Evolutionary conservation across 1,140 invertebrate genomes (phyloP).

Genomic region (Drosophila nigrodunni): DNA sequence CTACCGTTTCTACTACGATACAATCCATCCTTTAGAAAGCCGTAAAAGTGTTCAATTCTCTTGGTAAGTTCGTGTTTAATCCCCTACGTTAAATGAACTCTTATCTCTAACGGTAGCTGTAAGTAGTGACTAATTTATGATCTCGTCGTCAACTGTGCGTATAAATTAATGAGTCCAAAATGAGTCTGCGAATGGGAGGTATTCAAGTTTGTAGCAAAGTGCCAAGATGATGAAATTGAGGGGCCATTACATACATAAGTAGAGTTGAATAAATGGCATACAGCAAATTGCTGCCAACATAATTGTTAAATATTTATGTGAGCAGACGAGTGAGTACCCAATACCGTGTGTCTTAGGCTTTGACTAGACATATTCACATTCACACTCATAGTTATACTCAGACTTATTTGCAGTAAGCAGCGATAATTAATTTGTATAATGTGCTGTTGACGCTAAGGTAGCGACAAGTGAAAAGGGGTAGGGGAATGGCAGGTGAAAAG

Average conservation of each 20-base stretch:
- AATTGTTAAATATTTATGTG: conserved; percentile 60
- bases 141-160: conserved; percentile 2
- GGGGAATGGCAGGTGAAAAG: background rate
- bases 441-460: conserved; percentile 57
- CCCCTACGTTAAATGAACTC: background rate
- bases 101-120: background rate
- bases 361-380: background rate
- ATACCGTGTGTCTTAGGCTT: background rate
- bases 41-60: no score
- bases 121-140: conserved; percentile 1
- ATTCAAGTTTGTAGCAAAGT: conserved; percentile 11
- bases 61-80: no score
- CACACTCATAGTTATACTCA: background rate
- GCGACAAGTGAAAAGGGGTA: background rate
- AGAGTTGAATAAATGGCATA: conserved; percentile 47
- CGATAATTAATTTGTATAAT: conserved; percentile 77
- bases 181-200: background rate
- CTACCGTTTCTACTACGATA: no score
- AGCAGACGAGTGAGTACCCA: background rate
- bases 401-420: conserved; percentile 19
- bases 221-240: conserved; percentile 56
- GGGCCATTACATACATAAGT: conserved; percentile 30
- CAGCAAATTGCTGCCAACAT: conserved; percentile 58
- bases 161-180: background rate
- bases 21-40: no score